Evolutionary conservation across 1,140 invertebrate species (phyloP), one percentile per base, ranked within the genome.

Genomic region (Diuraphis noxia): DNA sequence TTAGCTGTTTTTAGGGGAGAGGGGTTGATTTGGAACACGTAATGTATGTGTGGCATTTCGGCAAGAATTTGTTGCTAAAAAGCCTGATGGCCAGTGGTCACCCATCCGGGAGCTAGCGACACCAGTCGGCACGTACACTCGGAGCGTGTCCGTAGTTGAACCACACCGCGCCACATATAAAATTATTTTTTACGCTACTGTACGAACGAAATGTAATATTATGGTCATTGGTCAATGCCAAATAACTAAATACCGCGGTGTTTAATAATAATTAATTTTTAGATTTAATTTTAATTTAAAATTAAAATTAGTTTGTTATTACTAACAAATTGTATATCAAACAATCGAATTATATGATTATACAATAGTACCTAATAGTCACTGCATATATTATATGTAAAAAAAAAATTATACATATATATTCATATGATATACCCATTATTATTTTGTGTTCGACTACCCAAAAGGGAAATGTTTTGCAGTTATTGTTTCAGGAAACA

Each of bases 381-480:
- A 72, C 56, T 72, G n/a, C 13, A 17, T n/a, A 56, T 72, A n/a
- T 72, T 17, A 72, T n/a, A 4, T 34, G 30, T 72, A 5, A 72
- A 72, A 72, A n/a, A 56, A 72, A n/a, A 23, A n/a, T n/a, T n/a
- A n/a, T n/a, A n/a, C n/a, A n/a, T n/a, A n/a, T n/a, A n/a, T 63
- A 63, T 63, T 63, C 56, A 56, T 30, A 30, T 56, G 25, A 17
- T 13, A 46, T 49, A 49, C n/a, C n/a, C n/a, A n/a, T n/a, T n/a
- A n/a, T n/a, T n/a, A n/a, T n/a, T n/a, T 46, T 49, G 23, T 21
- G 30, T 72, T 72, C 0, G 30, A n/a, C 13, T 72, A 72, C 56
- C n/a, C 7, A 82, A 82, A 82, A 82, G 81, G 81, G 81, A 82
- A 82, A 82, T 82, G 81, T 82, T 82, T 17, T 30, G 30, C 40